Evolutionary conservation across 1,140 invertebrate species (phyloP), one percentile per base, ranked within the genome.

Genomic region (Hyles euphorbiae): DNA sequence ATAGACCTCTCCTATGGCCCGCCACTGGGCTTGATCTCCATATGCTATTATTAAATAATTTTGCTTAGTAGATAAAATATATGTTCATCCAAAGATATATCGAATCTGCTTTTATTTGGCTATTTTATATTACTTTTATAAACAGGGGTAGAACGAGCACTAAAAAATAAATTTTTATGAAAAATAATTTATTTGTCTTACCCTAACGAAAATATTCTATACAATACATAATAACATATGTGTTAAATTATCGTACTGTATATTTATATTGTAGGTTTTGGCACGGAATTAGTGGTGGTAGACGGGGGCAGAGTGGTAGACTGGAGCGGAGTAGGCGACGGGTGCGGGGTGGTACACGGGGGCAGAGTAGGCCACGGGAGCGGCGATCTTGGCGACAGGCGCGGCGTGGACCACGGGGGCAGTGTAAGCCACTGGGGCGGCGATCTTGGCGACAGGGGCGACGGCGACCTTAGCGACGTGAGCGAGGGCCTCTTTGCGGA

Each of bases 261-360:
- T 11, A 34, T 46, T 34, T 53, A 68, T 40, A 67, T 57, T 68
- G 47, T 63, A 70, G 9, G 64, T 65, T 81, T 84, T 81, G 73
- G 83, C 69, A 76, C 73, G 60, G 62, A 43, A 66, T 82, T 73
- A 85, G 68, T 86, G 79, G 71, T 85, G 80, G 68, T 83, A 83
- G 61, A 69, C 40, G 51, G 76, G 71, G 36, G 36, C 22, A 2
- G 22, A 22, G 22, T 22, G 22, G 22, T 22, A 22, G 22, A 22
- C 22, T 22, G 22, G 22, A 43, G 76, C 65, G 8, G 74, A 71
- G 33, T 63, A 58, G 50, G 68, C 53, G 45, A 65, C 59, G 9
- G 72, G 58, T 10, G 67, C 58, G 34, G 83, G 78, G 70, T 85
- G 78, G 67, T 81, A 50, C 33, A 60, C 50, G 33, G 65, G 60